Evolutionary conservation across 1,140 invertebrate genomes (phyloP).

Genomic region (Antheraea mylitta): DNA sequence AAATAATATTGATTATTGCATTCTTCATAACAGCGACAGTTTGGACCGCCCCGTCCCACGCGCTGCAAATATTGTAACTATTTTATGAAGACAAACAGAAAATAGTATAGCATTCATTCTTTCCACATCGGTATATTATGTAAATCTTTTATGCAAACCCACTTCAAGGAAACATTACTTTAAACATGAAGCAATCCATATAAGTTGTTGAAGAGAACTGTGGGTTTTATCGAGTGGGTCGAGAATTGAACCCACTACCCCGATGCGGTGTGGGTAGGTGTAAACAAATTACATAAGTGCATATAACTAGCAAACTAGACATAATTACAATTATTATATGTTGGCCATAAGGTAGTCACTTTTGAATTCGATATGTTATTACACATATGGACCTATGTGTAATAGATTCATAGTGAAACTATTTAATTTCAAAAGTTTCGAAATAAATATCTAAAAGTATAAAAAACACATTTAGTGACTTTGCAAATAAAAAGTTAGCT

Average conservation of each 20-base stretch:
- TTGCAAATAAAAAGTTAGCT: no score
- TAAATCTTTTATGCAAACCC: slow-evolving; percentile 21
- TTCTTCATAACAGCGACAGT: background rate
- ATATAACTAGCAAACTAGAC: background rate
- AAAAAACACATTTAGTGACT: no score
- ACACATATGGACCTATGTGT: no score
- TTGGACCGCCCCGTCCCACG: background rate
- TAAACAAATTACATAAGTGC: slow-evolving; percentile 28
- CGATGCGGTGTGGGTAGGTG: slow-evolving; percentile 22
- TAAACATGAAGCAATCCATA: slow-evolving; percentile 24
- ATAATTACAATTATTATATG: background rate
- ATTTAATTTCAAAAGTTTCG: no score
- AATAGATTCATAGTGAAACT: no score
- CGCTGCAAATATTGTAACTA: background rate
- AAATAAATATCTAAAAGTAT: no score
- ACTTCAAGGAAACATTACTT: slow-evolving; percentile 24
- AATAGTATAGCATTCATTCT: slow-evolving; percentile 1
- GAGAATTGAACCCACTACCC: slow-evolving; percentile 29
- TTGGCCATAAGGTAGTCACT: background rate
- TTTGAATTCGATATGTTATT: no score
- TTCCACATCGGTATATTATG: slow-evolving; percentile 9
- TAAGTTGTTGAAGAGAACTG: slow-evolving; percentile 29
- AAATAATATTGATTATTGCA: background rate
- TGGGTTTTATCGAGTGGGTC: slow-evolving; percentile 29
- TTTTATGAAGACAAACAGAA: slow-evolving; percentile 1